Evolutionary conservation across 64 coral and sea anemone species (phyloP), one percentile per base, ranked within the genome.

Genomic region (Astreopora myriophthalma): DNA sequence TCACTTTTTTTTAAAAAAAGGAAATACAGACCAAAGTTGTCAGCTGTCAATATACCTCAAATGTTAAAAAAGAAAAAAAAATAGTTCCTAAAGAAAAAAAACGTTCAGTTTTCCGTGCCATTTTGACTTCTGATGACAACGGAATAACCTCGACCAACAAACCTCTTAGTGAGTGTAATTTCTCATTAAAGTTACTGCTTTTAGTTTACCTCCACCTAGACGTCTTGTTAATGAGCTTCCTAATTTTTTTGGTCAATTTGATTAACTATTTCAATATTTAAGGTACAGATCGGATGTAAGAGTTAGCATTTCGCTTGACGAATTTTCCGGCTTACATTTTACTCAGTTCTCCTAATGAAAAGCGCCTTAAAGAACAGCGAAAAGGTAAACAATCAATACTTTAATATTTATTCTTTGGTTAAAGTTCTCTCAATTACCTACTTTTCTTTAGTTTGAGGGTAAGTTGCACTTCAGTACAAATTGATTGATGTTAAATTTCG

Each of bases 191-290:
- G 49, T 35, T 32, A 34, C 55, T 62, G 32, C 37, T 63, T 62
- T 19, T 25, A 55, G 32, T 64, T 39, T 32, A 27, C 22, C 38
- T 12, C 20, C 19, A 13, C 37, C 34, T 31, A 17, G 31, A 19
- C 34, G 22, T 37, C 22, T 73, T 64, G 33, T 25, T 83, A 64
- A 63, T 64, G 36, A 35, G 52, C 33, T 64, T 38, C 52, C 32
- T 65, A 26, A 37, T 24, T 22, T 16, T 20, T 25, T 36, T 61
- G 30, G 37, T 57, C 55, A 57, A 57, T 64, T 60, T 65, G 32
- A 35, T 64, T 38, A 83, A 83, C 49, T 83, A 57, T 36, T 83
- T 65, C 52, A 83, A 83, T 65, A 83, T 83, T 83, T 83, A 83
- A 63, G 31, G 35, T 10, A 7, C 52, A 37, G 65, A 83, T 83